Evolutionary conservation across 2,888 invertebrate species (phyloP), one percentile per base, ranked within the genome.

Genomic region (Boloria selene): DNA sequence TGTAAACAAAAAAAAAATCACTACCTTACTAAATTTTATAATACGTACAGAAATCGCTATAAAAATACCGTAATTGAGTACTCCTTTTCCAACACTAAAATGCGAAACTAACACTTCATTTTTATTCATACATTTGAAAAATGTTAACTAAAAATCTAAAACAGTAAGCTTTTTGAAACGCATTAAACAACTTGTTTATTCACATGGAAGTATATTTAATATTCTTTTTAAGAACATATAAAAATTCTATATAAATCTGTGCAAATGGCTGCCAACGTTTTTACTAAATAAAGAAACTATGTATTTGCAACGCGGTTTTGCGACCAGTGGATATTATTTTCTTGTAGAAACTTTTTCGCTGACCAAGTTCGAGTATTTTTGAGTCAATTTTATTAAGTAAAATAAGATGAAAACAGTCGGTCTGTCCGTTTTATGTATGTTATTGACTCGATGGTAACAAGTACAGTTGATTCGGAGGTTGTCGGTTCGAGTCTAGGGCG

Each of bases 311-410:
- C 53, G 44, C 58, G 49, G 63, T 54, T 44, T 56, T 56, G 51
- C 56, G 47, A 17, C 52, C 17, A 18, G 18, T 45, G 64, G 42
- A 53, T 61, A 60, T 51, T 69, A 67, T 70, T 69, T 65, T 61
- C 63, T 50, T 54, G 58, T 59, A 60, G 49, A 66, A 70, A 71
- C 51, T 71, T 71, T 73, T 65, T 38, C 62, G 68, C 71, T 70
- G 71, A 68, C 69, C 59, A 58, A 53, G 16, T 59, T 54, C 42
- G 44, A 64, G 38, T 58, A 61, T 63, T 64, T 51, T 26, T 64
- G 51, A 64, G 55, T 49, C 42, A 47, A 49, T 54, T 54, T 49
- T 62, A 49, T 38, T 16, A 18, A 62, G 47, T 54, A 49, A 38
- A 54, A 56, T 64, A 26, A 53, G 47, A 62, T 58, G 42, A 44